Conservation (phyloP, 2,888 invertebrate genomes). For the Cheilosia vulpina region DNA sequence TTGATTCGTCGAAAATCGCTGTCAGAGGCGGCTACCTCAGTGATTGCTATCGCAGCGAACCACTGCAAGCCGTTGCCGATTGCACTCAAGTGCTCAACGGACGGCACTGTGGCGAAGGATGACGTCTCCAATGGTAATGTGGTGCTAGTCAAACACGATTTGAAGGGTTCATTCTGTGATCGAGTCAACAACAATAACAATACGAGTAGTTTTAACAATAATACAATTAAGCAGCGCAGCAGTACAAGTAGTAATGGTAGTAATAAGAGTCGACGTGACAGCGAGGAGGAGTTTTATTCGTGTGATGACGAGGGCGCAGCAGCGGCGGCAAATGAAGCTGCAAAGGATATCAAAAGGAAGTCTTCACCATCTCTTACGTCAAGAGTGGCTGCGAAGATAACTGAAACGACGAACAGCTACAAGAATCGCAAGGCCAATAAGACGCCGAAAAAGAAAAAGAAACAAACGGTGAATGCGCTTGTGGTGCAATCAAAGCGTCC, state of each 20-base stretch:
- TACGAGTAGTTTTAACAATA: constrained; percentile 55
- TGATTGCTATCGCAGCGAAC: constrained; percentile 78
- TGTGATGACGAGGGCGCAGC: constrained; percentile 61
- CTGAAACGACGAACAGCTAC: constrained; percentile 80
- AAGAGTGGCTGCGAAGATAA: constrained; percentile 82
- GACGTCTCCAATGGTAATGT: constrained; percentile 78
- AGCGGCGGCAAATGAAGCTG: constrained; percentile 13
- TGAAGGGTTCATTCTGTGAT: constrained; percentile 77
- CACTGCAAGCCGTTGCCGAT: constrained; percentile 78
- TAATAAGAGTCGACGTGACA: constrained; percentile 52
- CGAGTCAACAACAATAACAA: constrained; percentile 61
- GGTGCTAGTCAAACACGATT: constrained; percentile 78
- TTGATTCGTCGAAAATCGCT: constrained; percentile 80
- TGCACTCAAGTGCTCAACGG: constrained; percentile 77
- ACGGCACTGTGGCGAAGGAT: constrained; percentile 74
- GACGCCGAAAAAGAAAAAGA: constrained; percentile 79
- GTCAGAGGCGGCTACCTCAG: constrained; percentile 78
- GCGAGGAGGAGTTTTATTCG: constrained; percentile 69
- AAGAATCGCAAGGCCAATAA: constrained; percentile 79
- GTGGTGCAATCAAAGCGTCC: constrained; percentile 76
- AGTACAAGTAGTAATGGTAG: constrained; percentile 63
- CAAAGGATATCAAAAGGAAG: constrained; percentile 64
- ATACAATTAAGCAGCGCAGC: constrained; percentile 70
- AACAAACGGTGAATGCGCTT: constrained; percentile 70
- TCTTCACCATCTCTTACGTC: constrained; percentile 82